Base-by-base conservation (phyloP, 2,113 vertebrate genomes). In the Pollimyrus isidori region DNA sequence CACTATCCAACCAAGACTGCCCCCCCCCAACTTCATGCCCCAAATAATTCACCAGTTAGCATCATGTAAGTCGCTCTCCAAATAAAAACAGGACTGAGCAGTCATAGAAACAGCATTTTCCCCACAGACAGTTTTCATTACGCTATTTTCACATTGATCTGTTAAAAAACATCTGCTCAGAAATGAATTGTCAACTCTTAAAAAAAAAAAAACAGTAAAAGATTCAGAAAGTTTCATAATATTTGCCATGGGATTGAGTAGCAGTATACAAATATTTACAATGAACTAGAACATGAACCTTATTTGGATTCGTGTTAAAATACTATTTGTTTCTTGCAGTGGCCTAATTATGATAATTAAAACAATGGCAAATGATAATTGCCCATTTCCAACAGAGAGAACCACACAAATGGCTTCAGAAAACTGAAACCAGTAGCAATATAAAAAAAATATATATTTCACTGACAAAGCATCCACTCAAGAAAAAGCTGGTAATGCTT, bases 241-340 rank as follows among this genome's bases (percentile, higher is more conserved):
- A 53, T 49, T 87, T 87, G 46, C 50, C 26, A 87, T 52, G 50
- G 26, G 42, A 46, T 56, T 50, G 48, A 53, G 50, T 53, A n/a
- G 50, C n/a, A 53, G 4, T 26, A 19, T 53, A 87, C 50, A 87
- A 39, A 56, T 86, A n/a, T 87, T 87, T 87, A 87, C 85, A 87
- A 19, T 87, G 17, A 87, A 53, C 39, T n/a, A 53, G 85, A 87
- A 87, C 49, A 39, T 53, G 48, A 87, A 48, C 50, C 50, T 56
- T 56, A 87, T 50, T 86, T 30, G 48, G 84, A 86, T 50, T 86
- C 50, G 10, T 56, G 85, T 87, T 87, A 53, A 87, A 56, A 87
- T 35, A 53, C 26, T 56, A 35, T 46, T 53, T 39, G 4, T 30
- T 56, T 53, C 49, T 87, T 6, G 50, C n/a, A 56, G 10, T 87